Conservation (phyloP, 2,888 invertebrate genomes). For the Drosophila greeni region DNA sequence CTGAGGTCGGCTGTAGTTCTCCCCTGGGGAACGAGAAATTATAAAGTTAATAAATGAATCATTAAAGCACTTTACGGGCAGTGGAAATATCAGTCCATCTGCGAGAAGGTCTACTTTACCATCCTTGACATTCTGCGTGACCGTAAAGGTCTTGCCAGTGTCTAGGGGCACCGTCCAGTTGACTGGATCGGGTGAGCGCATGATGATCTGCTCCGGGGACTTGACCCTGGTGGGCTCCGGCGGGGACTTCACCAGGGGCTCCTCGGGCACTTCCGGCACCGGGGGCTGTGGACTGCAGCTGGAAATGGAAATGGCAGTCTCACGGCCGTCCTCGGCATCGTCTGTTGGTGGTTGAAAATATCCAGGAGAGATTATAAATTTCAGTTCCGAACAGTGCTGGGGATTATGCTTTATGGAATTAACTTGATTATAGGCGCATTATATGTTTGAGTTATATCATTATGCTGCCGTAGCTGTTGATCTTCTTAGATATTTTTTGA, state of each 20-base stretch:
- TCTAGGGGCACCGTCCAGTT: conserved; percentile 97
- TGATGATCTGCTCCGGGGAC: conserved; percentile 94
- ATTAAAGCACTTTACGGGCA: not conserved
- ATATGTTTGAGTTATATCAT: conserved; percentile 40
- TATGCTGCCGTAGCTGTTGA: conserved; percentile 54
- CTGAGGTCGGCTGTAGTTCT: conserved; percentile 90
- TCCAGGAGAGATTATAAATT: conserved; percentile 22
- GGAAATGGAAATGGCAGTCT: conserved; percentile 77
- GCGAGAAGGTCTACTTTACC: conserved; percentile 78
- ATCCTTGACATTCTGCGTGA: conserved; percentile 93
- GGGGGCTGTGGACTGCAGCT: conserved; percentile 77
- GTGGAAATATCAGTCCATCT: not conserved
- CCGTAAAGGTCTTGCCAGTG: conserved; percentile 95
- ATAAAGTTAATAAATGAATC: not conserved
- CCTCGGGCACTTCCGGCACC: conserved; percentile 77
- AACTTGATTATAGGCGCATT: conserved; percentile 47
- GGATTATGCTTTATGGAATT: conserved; percentile 16
- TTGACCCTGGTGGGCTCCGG: conserved; percentile 95
- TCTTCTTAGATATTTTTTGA: conserved; percentile 22
- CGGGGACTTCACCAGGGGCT: conserved; percentile 92
- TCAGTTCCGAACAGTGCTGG: conserved; percentile 4
- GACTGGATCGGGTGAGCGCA: conserved; percentile 95
- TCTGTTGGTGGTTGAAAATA: conserved; percentile 61
- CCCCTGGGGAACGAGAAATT: conserved; percentile 80
- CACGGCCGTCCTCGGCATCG: conserved; percentile 76